phyloP scores from a whole-genome alignment of 2,888 invertebrate genomes.

The Archaeoteleia sp. region DNA sequence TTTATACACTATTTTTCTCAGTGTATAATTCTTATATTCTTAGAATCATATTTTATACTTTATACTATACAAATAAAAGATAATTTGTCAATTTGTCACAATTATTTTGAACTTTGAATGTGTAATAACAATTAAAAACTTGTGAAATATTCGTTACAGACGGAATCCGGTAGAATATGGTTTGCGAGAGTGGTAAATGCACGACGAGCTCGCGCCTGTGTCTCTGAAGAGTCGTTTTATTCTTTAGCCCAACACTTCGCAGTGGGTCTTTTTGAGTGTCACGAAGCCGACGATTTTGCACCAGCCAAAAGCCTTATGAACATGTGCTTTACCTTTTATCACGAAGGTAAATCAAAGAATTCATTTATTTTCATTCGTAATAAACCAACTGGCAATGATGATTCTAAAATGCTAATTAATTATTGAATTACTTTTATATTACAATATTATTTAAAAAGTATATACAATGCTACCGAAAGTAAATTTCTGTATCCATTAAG shows the following conservation, averaged over 20 bases:
- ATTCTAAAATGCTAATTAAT: too few species aligned
- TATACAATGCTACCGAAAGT: too few species aligned
- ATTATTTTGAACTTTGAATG: too few species aligned
- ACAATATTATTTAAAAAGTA: too few species aligned
- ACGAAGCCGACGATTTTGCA: conserved; percentile 82
- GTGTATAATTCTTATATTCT: too few species aligned
- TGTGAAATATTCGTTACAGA: conserved; percentile 67
- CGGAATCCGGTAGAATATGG: conserved; percentile 81
- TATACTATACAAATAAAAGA: too few species aligned
- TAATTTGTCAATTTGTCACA: too few species aligned
- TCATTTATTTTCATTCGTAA: not conserved
- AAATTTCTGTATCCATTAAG: too few species aligned
- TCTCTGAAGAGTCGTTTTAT: conserved; percentile 82
- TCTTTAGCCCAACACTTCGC: conserved; percentile 83
- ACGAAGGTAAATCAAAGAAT: conserved; percentile 77
- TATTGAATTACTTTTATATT: too few species aligned
- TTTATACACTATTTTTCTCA: too few species aligned
- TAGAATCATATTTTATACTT: too few species aligned
- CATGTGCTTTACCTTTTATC: conserved; percentile 84
- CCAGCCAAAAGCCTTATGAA: conserved; percentile 85
- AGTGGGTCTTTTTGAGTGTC: conserved; percentile 82
- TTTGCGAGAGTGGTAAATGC: conserved; percentile 82
- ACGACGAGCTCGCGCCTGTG: conserved; percentile 79
- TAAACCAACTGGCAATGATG: not conserved
- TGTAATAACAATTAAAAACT: too few species aligned